A percentile compares a stretch with the other conserved stretches of the same genome.
These are phyloP conservation scores for Myotis myotis DNA, from an alignment of 2,797 vertebrate species.

Conservation along the genomic window DNA sequence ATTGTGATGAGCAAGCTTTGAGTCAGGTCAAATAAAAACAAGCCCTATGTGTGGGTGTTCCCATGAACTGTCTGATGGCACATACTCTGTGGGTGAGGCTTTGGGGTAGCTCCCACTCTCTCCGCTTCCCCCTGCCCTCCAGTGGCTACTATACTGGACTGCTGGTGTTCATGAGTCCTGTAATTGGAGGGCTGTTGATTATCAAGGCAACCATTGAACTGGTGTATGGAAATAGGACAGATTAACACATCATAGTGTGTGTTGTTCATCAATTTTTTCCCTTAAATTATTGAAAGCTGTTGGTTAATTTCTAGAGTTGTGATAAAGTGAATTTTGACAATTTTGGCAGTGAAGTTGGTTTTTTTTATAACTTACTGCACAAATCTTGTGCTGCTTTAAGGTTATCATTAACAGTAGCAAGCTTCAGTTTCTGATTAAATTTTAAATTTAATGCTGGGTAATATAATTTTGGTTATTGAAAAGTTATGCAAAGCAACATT, in stretches of 20 bases:
- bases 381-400: not conserved
- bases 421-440: not conserved
- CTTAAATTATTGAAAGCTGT: not conserved
- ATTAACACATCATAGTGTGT: not conserved
- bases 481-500: not conserved
- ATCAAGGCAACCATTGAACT: not conserved
- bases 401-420: not conserved
- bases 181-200: not conserved
- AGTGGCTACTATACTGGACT: accelerated
- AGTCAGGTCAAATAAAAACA: not conserved
- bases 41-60: not conserved
- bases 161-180: not conserved
- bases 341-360: not conserved
- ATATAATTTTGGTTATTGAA: not conserved
- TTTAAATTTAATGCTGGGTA: not conserved
- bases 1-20: not conserved
- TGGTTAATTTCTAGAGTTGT: not conserved
- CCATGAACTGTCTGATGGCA: not conserved
- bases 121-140: accelerated
- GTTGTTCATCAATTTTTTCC: not conserved
- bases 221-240: not conserved
- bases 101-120: not conserved
- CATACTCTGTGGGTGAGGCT: accelerated
- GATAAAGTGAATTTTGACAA: not conserved
- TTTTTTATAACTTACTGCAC: not conserved